A percentile compares a stretch with the other conserved stretches of the same genome.
Evolutionary conservation across 2,888 invertebrate genomes (phyloP).

Genomic region (Hypselothyrea guttata): DNA sequence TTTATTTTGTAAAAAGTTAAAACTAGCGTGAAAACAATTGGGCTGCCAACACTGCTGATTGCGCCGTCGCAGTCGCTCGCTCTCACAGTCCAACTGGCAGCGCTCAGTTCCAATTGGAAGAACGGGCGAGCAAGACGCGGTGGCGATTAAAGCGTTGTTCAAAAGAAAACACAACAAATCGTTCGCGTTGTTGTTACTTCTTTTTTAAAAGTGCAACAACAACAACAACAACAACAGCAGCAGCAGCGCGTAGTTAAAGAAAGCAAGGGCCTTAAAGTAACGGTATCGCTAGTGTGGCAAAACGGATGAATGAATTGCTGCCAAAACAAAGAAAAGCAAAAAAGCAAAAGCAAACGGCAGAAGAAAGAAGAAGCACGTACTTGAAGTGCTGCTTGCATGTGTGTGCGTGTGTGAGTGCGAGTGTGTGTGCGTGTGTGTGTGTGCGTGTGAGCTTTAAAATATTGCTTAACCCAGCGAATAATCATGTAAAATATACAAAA

Average conservation of each 20-base stretch:
- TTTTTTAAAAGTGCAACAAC: slow-evolving; percentile 37
- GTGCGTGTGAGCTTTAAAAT: slow-evolving; percentile 39
- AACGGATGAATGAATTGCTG: slow-evolving; percentile 48
- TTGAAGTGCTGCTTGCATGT: slow-evolving; percentile 48
- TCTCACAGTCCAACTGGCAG: slow-evolving; percentile 31
- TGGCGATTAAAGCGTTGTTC: slow-evolving; percentile 41
- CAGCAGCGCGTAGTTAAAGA: slow-evolving; percentile 43
- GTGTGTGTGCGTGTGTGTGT: slow-evolving; percentile 14
- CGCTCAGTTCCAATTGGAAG: slow-evolving; percentile 66
- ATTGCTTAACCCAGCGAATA: slow-evolving; percentile 63
- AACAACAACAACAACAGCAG: neutral
- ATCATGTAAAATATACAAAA: slow-evolving; percentile 39
- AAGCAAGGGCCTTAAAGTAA: slow-evolving; percentile 35
- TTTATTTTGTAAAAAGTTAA: no score
- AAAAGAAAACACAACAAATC: slow-evolving; percentile 42
- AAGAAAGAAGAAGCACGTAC: slow-evolving; percentile 45
- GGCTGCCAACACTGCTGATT: slow-evolving; percentile 32
- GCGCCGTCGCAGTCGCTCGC: slow-evolving; percentile 59
- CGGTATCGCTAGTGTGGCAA: slow-evolving; percentile 26
- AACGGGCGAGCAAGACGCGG: slow-evolving; percentile 63
- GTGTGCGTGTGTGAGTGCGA: slow-evolving; percentile 24
- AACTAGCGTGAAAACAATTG: slow-evolving; percentile 27
- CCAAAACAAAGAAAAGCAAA: slow-evolving; percentile 30
- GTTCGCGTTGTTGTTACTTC: slow-evolving; percentile 43
- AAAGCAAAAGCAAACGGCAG: slow-evolving; percentile 29